A percentile compares a stretch with the other conserved stretches of the same genome.
Conservation (phyloP, 2,113 vertebrate genomes). For the Aix galericulata region DNA sequence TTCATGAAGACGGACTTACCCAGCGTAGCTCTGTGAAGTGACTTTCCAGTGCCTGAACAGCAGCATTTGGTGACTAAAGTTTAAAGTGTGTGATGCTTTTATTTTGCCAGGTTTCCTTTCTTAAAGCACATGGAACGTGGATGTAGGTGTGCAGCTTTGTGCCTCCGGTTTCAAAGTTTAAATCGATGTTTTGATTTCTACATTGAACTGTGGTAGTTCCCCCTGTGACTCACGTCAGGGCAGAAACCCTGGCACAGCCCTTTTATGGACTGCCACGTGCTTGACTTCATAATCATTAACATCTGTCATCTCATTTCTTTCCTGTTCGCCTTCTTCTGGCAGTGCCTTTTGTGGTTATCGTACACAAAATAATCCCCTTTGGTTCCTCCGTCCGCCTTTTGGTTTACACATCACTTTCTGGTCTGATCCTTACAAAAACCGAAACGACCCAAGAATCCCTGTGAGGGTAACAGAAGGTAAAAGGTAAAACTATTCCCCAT, state of each 20-base stretch:
- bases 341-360: neutral
- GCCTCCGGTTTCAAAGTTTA: neutral
- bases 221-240: rapidly evolving
- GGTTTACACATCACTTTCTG: neutral
- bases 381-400: neutral
- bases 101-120: neutral
- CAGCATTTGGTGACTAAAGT: neutral
- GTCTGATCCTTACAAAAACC: neutral
- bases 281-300: neutral
- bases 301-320: neutral
- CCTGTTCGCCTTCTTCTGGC: neutral
- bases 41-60: too few relatives aligned
- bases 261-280: neutral
- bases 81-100: rapidly evolving
- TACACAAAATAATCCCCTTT: neutral
- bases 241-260: neutral
- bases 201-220: neutral
- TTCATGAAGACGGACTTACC: neutral
- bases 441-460: neutral
- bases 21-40: neutral
- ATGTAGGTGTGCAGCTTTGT: too few relatives aligned
- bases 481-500: neutral
- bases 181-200: neutral
- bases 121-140: too few relatives aligned
- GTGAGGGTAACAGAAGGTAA: neutral